These are phyloP conservation scores for Nothocercus nigrocapillus DNA, from an alignment of 2,113 vertebrate species.

Conservation along the genomic window DNA sequence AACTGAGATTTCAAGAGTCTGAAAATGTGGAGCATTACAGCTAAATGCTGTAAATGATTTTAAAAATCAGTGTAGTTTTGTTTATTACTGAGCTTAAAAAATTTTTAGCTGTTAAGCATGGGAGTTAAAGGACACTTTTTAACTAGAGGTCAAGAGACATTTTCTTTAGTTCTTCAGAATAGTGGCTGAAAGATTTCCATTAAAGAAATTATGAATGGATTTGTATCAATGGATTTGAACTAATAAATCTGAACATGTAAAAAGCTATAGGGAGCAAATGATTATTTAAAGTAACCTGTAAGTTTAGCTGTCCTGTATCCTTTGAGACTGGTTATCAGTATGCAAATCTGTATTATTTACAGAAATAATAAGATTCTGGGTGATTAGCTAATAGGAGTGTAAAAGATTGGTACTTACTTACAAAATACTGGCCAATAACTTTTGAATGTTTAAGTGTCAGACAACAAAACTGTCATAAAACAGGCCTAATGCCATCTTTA, in stretches of 20 bases:
- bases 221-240: constrained; percentile 44
- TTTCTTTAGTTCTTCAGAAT: constrained; percentile 2
- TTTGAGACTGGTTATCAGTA: neutral
- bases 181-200: neutral
- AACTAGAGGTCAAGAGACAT: neutral
- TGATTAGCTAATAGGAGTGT: constrained; percentile 3
- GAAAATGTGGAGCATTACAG: neutral
- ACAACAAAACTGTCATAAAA: constrained; percentile 47
- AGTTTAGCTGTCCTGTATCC: neutral
- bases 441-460: neutral
- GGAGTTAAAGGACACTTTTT: neutral
- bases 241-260: constrained; percentile 7
- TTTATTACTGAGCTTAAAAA: neutral
- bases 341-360: constrained; percentile 22
- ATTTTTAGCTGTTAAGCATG: neutral
- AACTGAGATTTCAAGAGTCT: neutral
- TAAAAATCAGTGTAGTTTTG: neutral
- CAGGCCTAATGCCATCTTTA: neutral
- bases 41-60: neutral
- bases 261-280: neutral
- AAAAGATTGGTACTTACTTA: constrained; percentile 2
- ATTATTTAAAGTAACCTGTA: constrained; percentile 39
- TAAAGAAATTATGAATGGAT: neutral
- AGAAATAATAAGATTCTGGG: constrained; percentile 31
- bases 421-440: constrained; percentile 37